Conservation (phyloP, 1,140 invertebrate species). For the Laodelphax striatellus region DNA sequence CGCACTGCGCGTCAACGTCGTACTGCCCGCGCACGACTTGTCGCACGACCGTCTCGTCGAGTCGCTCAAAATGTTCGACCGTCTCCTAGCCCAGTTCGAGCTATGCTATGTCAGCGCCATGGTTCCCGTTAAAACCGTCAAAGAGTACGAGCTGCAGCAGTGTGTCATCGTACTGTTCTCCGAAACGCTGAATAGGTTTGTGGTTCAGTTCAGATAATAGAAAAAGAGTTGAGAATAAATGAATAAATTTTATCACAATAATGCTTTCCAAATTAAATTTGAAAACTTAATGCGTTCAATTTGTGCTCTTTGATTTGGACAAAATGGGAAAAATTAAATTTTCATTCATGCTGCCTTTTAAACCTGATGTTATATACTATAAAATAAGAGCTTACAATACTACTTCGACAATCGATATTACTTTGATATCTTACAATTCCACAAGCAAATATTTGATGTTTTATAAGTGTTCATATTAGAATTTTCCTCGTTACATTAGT, state of each 20-base stretch:
- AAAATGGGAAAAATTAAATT: neutral
- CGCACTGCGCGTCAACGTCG: slow-evolving; percentile 34
- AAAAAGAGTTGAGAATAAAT: too few species aligned
- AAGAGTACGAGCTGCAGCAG: slow-evolving; percentile 94
- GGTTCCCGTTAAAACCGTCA: slow-evolving; percentile 94
- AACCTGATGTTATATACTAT: too few species aligned
- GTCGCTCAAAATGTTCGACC: slow-evolving; percentile 71
- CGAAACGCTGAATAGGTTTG: slow-evolving; percentile 72
- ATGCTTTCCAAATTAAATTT: neutral
- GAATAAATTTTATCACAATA: neutral
- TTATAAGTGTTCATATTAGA: too few species aligned
- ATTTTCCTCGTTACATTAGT: too few species aligned
- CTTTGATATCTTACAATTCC: too few species aligned
- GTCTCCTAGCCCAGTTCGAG: slow-evolving; percentile 94
- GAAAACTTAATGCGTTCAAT: neutral
- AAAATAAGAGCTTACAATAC: too few species aligned
- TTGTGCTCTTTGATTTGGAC: neutral
- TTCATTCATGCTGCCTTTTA: too few species aligned
- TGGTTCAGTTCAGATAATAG: neutral
- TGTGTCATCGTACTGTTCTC: slow-evolving; percentile 94
- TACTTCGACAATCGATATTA: too few species aligned
- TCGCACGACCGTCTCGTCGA: slow-evolving; percentile 44
- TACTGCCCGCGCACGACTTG: slow-evolving; percentile 8
- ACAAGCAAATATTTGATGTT: too few species aligned
- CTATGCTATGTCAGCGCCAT: slow-evolving; percentile 96